phyloP scores from a whole-genome alignment of 2,888 invertebrate species.

The Lamproptera curius region DNA sequence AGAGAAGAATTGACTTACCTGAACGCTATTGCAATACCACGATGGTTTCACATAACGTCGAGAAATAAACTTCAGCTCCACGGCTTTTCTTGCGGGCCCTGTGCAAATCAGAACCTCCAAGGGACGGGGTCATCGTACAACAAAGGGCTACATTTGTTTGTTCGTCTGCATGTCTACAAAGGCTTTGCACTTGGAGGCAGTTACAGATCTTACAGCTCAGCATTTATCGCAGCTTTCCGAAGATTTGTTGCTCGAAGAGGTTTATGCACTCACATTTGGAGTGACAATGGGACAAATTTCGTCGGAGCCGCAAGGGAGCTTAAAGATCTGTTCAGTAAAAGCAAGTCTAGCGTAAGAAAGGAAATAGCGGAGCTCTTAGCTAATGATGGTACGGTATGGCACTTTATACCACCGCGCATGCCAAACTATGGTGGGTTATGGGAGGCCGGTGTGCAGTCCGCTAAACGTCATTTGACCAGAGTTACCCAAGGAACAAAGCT shows the following conservation, averaged over 20 bases:
- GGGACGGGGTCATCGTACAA: background rate
- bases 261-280: slow-evolving; percentile 22
- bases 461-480: slow-evolving; percentile 20
- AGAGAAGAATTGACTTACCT: no score
- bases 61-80: no score
- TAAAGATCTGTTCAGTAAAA: slow-evolving; percentile 18
- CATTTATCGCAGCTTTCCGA: slow-evolving; percentile 20
- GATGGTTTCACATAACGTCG: no score
- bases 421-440: slow-evolving; percentile 26
- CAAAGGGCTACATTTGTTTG: no score
- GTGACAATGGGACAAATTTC: slow-evolving; percentile 25
- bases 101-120: background rate
- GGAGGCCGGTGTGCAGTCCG: slow-evolving; percentile 24
- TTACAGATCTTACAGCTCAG: slow-evolving; percentile 16
- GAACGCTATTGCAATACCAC: no score
- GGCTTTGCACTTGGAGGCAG: slow-evolving; percentile 22
- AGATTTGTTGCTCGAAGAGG: slow-evolving; percentile 21
- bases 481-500: background rate
- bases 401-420: slow-evolving; percentile 24
- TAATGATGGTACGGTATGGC: slow-evolving; percentile 22
- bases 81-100: background rate
- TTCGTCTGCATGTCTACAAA: slow-evolving; percentile 15
- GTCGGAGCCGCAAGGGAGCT: slow-evolving; percentile 25
- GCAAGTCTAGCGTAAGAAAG: slow-evolving; percentile 8
- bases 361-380: slow-evolving; percentile 24